Percentiles rank a stretch among this genome's conserved stretches.
Conservation (phyloP, 2,888 invertebrate genomes). For the Calliphora vomitoria region DNA sequence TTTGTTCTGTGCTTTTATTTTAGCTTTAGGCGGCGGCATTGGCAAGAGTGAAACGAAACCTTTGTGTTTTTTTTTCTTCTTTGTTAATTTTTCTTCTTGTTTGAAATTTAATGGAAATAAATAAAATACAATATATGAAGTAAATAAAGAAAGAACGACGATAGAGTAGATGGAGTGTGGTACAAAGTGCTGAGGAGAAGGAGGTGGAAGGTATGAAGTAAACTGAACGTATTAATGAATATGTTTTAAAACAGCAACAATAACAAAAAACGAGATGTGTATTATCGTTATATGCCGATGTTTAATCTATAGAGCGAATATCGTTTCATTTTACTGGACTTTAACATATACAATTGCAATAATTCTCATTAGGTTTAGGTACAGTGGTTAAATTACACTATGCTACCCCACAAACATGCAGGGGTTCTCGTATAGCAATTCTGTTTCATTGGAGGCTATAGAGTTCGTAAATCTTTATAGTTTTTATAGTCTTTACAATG, state of each 20-base stretch:
- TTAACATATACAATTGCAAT: slow-evolving; percentile 49
- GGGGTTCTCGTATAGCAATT: too few species aligned
- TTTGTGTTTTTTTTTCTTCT: slow-evolving; percentile 74
- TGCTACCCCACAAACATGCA: too few species aligned
- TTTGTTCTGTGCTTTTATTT: slow-evolving; percentile 74
- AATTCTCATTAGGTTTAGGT: slow-evolving; percentile 46
- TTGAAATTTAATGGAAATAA: slow-evolving; percentile 64
- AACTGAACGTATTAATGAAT: slow-evolving; percentile 62
- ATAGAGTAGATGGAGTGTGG: slow-evolving; percentile 69
- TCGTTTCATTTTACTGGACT: slow-evolving; percentile 33
- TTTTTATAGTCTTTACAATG: too few species aligned
- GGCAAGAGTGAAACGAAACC: slow-evolving; percentile 77
- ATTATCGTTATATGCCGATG: slow-evolving; percentile 48
- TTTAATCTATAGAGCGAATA: slow-evolving; percentile 33
- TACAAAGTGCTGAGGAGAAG: slow-evolving; percentile 65
- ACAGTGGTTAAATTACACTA: slow-evolving; percentile 21
- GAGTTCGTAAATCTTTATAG: too few species aligned
- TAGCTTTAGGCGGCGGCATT: slow-evolving; percentile 81
- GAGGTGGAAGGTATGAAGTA: slow-evolving; percentile 29
- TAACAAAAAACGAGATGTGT: slow-evolving; percentile 46
- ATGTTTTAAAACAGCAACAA: slow-evolving; percentile 44
- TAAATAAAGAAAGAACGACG: slow-evolving; percentile 72
- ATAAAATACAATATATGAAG: slow-evolving; percentile 75
- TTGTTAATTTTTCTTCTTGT: slow-evolving; percentile 43
- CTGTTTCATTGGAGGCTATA: too few species aligned